Evolutionary conservation across 2,888 invertebrate species (phyloP), one percentile per base, ranked within the genome.

Genomic region (Eupelmus urozonus): DNA sequence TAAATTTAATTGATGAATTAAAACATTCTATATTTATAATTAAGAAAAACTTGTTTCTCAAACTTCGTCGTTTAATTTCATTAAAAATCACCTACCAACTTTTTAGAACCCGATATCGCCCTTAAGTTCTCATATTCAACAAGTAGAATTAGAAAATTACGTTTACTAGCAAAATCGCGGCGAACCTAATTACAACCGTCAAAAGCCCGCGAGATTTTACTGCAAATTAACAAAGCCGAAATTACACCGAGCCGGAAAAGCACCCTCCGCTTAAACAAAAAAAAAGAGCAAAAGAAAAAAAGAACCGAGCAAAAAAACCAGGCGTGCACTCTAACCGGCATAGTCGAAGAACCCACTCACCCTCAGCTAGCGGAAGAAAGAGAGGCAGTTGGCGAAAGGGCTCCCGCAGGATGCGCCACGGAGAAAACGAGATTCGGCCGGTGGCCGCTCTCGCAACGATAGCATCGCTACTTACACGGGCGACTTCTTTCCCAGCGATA

Each of bases 381-480:
- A n/a, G 45, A 45, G 16, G 25, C 18, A 67, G 2, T 76, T 18
- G 57, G 45, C 53, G 65, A 60, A 77, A 76, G 57, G 66, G 42
- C 34, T 76, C 76, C 76, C 76, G 63, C 57, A 71, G 70, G 72
- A 77, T 60, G 29, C 76, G 49, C 27, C 42, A 1, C 2, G 51
- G 18, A 74, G 59, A 66, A 55, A 69, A 63, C 63, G 75, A 75
- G 75, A 75, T 67, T 75, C 60, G 42, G 23, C 49, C 55, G 18
- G 29, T 13, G 2, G 11, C 49, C 16, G 25, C 40, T 34, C 16
- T 65, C n/a, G 45, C 66, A 74, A 70, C 71, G 76, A 76, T 71
- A 71, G 66, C 76, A 62, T 75, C 73, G 53, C 67, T 42, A 62
- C 71, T 29, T 76, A 78, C 18, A 73, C 72, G 72, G 71, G 77